These are phyloP conservation scores for Heliconius hewitsoni DNA, from an alignment of 1,140 invertebrate species.

Conservation along the genomic window DNA sequence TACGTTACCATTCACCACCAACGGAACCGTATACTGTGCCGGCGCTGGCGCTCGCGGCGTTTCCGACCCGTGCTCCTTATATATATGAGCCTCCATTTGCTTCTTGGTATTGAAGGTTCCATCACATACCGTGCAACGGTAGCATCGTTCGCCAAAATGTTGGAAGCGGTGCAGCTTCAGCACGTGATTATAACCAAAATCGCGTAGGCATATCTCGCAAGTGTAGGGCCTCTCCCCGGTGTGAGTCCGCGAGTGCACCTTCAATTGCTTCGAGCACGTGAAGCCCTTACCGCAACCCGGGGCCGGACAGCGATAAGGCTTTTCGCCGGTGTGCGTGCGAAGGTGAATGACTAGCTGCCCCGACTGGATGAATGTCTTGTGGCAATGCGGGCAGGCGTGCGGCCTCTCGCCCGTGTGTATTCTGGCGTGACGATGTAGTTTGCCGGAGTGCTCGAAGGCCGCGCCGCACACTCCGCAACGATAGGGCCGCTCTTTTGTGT, in stretches of 20 bases:
- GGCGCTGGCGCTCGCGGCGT: conserved; percentile 68
- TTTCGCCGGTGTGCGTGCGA: conserved; percentile 94
- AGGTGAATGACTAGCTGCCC: conserved; percentile 93
- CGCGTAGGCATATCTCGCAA: conserved; percentile 83
- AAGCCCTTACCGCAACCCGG: conserved; percentile 93
- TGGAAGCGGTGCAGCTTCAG: conserved; percentile 94
- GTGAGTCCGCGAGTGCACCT: conserved; percentile 92
- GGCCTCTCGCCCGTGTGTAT: conserved; percentile 96
- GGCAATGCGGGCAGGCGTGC: conserved; percentile 95
- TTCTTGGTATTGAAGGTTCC: conserved; percentile 95
- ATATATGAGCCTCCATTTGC: conserved; percentile 92
- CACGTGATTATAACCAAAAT: conserved; percentile 93
- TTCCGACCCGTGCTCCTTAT: conserved; percentile 91
- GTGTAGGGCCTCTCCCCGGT: conserved; percentile 91
- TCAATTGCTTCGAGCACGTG: conserved; percentile 94
- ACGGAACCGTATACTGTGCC: conserved; percentile 55
- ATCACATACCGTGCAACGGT: conserved; percentile 94
- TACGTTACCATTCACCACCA: conserved; percentile 83
- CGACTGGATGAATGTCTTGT: conserved; percentile 94
- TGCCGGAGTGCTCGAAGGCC: conserved; percentile 95
- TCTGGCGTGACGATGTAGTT: conserved; percentile 95
- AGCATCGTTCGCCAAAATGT: conserved; percentile 94
- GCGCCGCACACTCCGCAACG: conserved; percentile 94
- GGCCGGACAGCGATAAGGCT: conserved; percentile 92
- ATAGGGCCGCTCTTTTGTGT: conserved; percentile 93